Conservation (phyloP, 2,888 invertebrate genomes). For the Lasioglossum oenotherae region DNA sequence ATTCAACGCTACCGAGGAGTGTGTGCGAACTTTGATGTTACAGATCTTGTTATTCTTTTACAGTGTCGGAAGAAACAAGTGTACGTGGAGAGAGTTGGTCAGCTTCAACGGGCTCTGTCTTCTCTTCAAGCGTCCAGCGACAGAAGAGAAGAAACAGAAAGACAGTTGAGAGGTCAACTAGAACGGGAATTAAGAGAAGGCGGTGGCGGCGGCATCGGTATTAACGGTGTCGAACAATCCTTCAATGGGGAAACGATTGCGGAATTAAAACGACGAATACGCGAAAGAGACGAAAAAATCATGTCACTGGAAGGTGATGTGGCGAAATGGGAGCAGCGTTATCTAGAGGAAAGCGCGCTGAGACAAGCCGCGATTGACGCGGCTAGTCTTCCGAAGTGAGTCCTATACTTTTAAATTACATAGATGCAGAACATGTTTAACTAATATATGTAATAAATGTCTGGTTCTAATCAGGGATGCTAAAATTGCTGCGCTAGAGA, state of each 20-base stretch:
- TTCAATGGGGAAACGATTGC: constrained; percentile 86
- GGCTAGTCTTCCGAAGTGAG: constrained; percentile 85
- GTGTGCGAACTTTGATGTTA: background rate
- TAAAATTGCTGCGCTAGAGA: constrained; percentile 93
- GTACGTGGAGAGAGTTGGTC: constrained; percentile 93
- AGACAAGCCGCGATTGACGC: constrained; percentile 93
- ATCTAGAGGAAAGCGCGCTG: constrained; percentile 92
- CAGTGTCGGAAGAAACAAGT: constrained; percentile 93
- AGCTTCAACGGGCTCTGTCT: constrained; percentile 92
- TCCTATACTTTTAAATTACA: background rate
- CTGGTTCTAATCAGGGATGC: constrained; percentile 87
- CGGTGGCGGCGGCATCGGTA: constrained; percentile 70
- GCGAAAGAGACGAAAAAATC: constrained; percentile 90
- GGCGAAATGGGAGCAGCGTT: constrained; percentile 94
- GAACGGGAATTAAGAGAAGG: constrained; percentile 91
- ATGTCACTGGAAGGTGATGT: constrained; percentile 92
- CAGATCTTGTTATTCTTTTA: constrained; percentile 60
- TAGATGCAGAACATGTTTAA: background rate
- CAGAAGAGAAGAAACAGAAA: constrained; percentile 93
- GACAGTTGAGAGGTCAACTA: constrained; percentile 92
- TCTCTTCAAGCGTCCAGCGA: constrained; percentile 94
- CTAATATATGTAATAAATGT: constrained; percentile 3
- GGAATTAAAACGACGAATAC: constrained; percentile 88
- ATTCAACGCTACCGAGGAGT: background rate
- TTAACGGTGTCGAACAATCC: constrained; percentile 82